Conservation (phyloP, 2,113 vertebrate genomes). For the Orthonyx spaldingii region DNA sequence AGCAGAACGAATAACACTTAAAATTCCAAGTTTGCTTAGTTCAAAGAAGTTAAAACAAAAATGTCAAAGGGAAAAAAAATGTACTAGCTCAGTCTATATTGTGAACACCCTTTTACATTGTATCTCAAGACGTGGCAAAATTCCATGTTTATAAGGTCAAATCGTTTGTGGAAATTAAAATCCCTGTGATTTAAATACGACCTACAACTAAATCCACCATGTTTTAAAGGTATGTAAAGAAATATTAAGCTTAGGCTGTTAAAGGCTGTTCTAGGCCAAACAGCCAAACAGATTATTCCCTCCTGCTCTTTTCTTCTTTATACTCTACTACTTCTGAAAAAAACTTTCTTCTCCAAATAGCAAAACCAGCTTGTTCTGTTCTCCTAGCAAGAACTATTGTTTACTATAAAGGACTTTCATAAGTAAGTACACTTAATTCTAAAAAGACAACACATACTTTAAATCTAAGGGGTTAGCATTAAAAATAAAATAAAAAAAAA, state of each 20-base stretch:
- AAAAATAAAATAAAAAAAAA: background rate
- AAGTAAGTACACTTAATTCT: background rate
- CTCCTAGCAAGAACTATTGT: background rate
- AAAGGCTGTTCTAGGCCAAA: background rate
- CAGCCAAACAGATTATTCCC: background rate
- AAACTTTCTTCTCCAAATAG: background rate
- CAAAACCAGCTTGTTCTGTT: background rate
- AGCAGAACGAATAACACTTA: background rate
- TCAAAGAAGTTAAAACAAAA: background rate
- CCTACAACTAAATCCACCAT: background rate
- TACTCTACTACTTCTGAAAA: background rate
- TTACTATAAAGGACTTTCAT: background rate
- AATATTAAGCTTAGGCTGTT: background rate
- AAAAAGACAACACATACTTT: background rate
- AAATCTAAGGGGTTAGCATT: background rate
- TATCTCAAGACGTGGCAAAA: background rate
- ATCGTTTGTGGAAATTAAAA: background rate
- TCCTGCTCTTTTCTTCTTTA: background rate
- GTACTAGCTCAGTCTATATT: background rate
- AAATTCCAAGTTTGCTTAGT: background rate
- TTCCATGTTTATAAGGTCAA: slow-evolving; percentile 21
- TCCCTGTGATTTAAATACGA: background rate
- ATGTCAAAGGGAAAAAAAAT: background rate
- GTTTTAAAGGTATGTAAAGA: background rate
- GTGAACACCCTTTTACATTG: background rate